These are phyloP conservation scores for Cephalophus harveyi DNA, from an alignment of 2,113 vertebrate genomes.

Conservation along the genomic window DNA sequence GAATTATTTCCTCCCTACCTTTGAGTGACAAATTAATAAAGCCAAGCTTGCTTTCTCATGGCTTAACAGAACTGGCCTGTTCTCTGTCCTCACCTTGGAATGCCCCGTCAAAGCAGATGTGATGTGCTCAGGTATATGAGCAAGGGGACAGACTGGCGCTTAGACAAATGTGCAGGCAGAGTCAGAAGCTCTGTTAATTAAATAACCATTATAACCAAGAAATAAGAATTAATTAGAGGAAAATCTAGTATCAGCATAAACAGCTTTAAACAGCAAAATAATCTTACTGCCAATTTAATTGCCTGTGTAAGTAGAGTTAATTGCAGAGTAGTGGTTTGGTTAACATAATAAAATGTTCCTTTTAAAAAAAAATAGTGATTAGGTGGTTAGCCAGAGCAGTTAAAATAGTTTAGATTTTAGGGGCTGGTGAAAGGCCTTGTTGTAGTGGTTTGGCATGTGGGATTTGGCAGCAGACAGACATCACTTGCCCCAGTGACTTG, in stretches of 20 bases:
- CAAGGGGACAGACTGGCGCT: not conserved
- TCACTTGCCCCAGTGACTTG: no score
- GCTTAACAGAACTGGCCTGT: not conserved
- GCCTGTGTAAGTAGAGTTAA: slow-evolving; percentile 81
- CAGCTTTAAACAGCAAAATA: slow-evolving; percentile 74
- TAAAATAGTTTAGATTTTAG: not conserved
- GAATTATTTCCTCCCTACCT: not conserved
- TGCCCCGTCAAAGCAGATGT: not conserved
- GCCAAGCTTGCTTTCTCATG: not conserved
- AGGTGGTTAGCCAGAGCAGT: slow-evolving; percentile 28
- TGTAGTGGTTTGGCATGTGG: not conserved
- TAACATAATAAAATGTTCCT: slow-evolving; percentile 58
- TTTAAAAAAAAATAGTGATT: not conserved
- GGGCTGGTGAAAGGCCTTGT: not conserved
- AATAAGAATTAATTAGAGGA: slow-evolving; percentile 74
- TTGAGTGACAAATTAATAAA: not conserved
- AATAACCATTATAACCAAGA: slow-evolving; percentile 63
- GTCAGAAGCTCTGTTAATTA: slow-evolving; percentile 56
- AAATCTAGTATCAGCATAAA: slow-evolving; percentile 72
- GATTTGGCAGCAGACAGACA: not conserved
- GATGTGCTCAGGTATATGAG: not conserved
- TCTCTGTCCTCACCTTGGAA: not conserved
- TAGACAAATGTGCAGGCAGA: not conserved
- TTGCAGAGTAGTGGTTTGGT: slow-evolving; percentile 76
- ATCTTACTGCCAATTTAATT: slow-evolving; percentile 78